Base-by-base conservation (phyloP, 2,113 vertebrate genomes). In the Natator depressus region DNA sequence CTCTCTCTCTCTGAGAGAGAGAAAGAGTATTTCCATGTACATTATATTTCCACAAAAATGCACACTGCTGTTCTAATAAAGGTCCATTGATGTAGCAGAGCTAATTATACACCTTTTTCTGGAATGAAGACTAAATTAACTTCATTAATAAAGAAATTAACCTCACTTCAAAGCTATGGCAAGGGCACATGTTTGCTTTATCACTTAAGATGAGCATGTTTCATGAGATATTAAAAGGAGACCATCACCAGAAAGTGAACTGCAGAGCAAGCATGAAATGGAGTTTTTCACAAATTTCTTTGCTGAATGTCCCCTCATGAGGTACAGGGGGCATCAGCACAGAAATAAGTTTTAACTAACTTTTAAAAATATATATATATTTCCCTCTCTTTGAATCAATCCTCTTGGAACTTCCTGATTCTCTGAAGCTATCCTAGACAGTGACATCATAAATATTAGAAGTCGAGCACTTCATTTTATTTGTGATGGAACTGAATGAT, bases 11-110 rank as follows among this genome's bases (percentile, higher is more conserved):
- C 49, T 49, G 9, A 51, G 51, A 19, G 51, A 53, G 51, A 19
- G 51, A 51, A 14, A 50, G 29, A 31, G 5, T 27, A 80, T 59
- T 51, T 93, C 80, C n/a, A 82, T 59, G 89, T 8, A 89, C 5
- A 85, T 90, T 92, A 93, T 92, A 94, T 85, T 89, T 87, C 53
- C 24, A 87, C 14, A 65, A 81, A 27, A 83, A 76, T 46, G 86
- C 86, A 96, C 59, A 86, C 94, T 93, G 90, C 90, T 93, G 65
- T 78, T 90, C 91, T 49, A 88, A 94, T 82, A 95, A 90, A 65
- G 94, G 91, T 75, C 95, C 97, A 92, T 2, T 54, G 87, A 95
- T 84, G 88, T 92, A 96, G 80, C 72, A 88, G 81, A 22, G 86
- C 62, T 88, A 97, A 94, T 14, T 8, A 78, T 78, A 76, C 87